These are phyloP conservation scores for Spialia ferax DNA, from an alignment of 2,888 invertebrate species.

Conservation along the genomic window DNA sequence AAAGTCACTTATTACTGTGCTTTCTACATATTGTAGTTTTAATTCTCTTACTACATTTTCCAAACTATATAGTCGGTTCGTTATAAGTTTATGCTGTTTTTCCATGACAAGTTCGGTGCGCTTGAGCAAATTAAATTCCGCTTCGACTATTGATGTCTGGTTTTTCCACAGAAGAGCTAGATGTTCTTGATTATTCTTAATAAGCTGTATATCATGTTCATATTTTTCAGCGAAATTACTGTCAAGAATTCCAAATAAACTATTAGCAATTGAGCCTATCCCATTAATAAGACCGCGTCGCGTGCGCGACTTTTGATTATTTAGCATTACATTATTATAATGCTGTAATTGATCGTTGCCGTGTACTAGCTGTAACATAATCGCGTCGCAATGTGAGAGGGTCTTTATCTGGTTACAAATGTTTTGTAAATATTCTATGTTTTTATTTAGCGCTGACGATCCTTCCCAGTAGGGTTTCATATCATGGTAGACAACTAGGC, in stretches of 20 bases:
- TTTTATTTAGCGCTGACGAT: constrained; percentile 22
- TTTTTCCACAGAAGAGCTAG: constrained; percentile 42
- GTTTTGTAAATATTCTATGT: constrained; percentile 35
- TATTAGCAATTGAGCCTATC: constrained; percentile 34
- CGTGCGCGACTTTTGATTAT: constrained; percentile 25
- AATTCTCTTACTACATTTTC: neutral
- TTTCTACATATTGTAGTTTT: neutral
- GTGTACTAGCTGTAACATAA: constrained; percentile 8
- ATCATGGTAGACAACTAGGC: constrained; percentile 31
- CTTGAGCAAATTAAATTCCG: constrained; percentile 45
- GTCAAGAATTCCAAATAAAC: constrained; percentile 45
- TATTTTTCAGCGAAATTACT: constrained; percentile 46
- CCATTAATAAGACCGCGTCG: constrained; percentile 42
- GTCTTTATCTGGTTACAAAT: constrained; percentile 22
- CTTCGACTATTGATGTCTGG: constrained; percentile 46
- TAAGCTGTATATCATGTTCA: constrained; percentile 39
- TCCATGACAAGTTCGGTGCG: constrained; percentile 35
- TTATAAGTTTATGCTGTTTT: constrained; percentile 39
- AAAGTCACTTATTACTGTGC: constrained; percentile 1
- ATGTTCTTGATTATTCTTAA: constrained; percentile 40
- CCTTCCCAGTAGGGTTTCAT: constrained; percentile 37
- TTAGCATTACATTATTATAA: constrained; percentile 43
- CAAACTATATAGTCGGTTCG: neutral
- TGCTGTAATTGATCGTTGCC: constrained; percentile 25
- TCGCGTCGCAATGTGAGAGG: constrained; percentile 23